phyloP scores from a whole-genome alignment of 2,797 vertebrate genomes.

The Tachyglossus aculeatus region DNA sequence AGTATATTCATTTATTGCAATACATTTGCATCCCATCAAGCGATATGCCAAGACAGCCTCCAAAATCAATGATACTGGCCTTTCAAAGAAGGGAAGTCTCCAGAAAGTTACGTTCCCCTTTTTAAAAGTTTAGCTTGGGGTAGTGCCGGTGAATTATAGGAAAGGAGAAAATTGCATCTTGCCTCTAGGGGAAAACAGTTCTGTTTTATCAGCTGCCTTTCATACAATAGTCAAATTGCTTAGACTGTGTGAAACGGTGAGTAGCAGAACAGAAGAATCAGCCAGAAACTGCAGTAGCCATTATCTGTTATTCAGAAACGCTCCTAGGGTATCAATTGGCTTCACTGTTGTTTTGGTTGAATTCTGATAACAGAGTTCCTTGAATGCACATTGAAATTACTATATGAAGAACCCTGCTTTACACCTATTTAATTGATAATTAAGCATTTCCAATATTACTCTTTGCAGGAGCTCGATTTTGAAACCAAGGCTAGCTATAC shows the following conservation, averaged over 20 bases:
- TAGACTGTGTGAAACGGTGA: neutral
- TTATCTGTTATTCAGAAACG: neutral
- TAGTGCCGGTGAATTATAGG: neutral
- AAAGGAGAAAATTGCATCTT: neutral
- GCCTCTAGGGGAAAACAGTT: neutral
- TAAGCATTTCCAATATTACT: slow-evolving; percentile 49
- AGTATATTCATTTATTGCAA: fast-evolving
- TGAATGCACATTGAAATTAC: neutral
- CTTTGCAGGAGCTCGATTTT: slow-evolving; percentile 87
- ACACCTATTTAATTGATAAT: slow-evolving; percentile 16
- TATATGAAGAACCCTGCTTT: neutral
- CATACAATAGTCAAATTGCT: neutral
- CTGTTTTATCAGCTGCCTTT: neutral
- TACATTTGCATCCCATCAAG: neutral
- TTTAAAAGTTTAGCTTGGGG: neutral
- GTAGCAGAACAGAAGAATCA: neutral
- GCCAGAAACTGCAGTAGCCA: neutral
- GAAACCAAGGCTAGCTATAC: slow-evolving; percentile 90
- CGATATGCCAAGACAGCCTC: neutral
- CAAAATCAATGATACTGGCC: neutral
- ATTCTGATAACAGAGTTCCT: neutral
- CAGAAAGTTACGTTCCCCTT: neutral
- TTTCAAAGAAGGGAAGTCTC: slow-evolving; percentile 7
- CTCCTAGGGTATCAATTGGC: neutral
- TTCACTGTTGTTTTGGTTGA: neutral